Evolutionary conservation across 2,797 vertebrate genomes (phyloP), one percentile per base, ranked within the genome.

Genomic region (Selene dorsalis): DNA sequence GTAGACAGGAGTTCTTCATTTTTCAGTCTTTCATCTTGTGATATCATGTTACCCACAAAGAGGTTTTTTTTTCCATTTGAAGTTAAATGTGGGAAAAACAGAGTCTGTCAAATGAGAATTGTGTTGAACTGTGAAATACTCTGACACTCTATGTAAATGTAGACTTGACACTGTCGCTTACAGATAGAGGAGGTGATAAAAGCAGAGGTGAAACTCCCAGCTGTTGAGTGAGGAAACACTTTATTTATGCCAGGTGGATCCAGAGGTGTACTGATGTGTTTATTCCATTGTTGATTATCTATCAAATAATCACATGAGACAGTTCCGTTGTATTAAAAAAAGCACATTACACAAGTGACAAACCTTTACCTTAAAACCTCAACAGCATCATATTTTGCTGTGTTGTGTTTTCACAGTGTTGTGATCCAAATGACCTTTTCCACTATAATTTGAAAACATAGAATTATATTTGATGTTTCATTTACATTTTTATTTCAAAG

Each of bases 41-140:
- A 60, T 67, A 43, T 71, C n/a, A 56, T 60, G 8, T 70, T 73
- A 16, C 62, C 52, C 63, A 59, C 39, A 52, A 52, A 39, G 38
- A 41, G 53, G 0, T 35, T 35, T 35, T 35, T 45, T 61, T 76
- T 22, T 0, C 0, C 56, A 24, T 65, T 75, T 28, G 26, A 47
- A 28, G 12, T 6, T 0, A 14, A 76, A 75, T 66, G 57, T 80
- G 62, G 10, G 12, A 55, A 79, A 80, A 64, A 61, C 60, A 69
- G 59, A 70, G 28, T 63, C 32, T 53, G 30, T 5, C 4, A 24
- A 56, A 72, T 58, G 20, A 65, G 20, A 71, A 68, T 57, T 10
- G 35, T 52, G 55, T 56, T 64, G 48, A 38, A 62, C 57, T 72
- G 61, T 11, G 13, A 75, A 62, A 56, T 59, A 30, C 43, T 48